phyloP scores from a whole-genome alignment of 2,888 invertebrate genomes.

The Mechanitis mazaeus region DNA sequence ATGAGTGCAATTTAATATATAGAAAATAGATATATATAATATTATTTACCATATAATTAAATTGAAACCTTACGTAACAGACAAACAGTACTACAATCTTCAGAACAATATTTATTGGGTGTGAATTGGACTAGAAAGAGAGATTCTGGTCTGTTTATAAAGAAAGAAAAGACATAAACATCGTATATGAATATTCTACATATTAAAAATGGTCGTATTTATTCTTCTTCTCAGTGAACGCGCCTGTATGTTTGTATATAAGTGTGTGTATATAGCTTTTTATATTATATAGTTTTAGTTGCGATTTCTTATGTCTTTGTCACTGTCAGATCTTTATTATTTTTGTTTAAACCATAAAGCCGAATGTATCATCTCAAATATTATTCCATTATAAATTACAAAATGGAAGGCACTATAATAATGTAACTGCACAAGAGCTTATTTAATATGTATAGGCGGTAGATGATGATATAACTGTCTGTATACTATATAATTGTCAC shows the following conservation, averaged over 20 bases:
- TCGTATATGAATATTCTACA: too few relatives aligned
- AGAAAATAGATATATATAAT: not conserved
- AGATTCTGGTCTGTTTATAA: too few relatives aligned
- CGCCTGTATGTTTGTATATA: too few relatives aligned
- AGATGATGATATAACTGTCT: not conserved
- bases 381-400: not conserved
- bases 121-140: too few relatives aligned
- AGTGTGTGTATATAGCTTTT: too few relatives aligned
- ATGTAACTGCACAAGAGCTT: conserved; percentile 1
- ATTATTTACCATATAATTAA: not conserved
- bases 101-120: too few relatives aligned
- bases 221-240: too few relatives aligned
- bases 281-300: not conserved
- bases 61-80: not conserved
- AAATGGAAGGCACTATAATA: not conserved
- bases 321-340: not conserved
- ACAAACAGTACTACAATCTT: not conserved
- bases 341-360: too few relatives aligned
- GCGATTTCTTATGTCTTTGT: not conserved
- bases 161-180: too few relatives aligned
- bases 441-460: not conserved
- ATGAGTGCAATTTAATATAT: conserved; percentile 2
- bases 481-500: too few relatives aligned
- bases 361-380: too few relatives aligned
- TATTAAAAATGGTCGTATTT: too few relatives aligned